phyloP scores from a whole-genome alignment of 2,888 invertebrate species.

The Pseudolycoriella hygida region DNA sequence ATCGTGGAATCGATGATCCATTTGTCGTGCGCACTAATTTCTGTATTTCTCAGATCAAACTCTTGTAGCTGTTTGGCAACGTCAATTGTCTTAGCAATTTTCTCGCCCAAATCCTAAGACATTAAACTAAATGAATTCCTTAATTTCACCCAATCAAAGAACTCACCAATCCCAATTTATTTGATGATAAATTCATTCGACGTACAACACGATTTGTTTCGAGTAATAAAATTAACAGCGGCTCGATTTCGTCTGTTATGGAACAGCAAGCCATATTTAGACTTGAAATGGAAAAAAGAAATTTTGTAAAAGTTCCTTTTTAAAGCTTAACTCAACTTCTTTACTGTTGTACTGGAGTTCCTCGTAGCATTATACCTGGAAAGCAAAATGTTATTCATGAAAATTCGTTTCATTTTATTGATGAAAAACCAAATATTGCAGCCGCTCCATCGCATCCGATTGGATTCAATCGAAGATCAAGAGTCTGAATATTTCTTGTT shows the following conservation, averaged over 20 bases:
- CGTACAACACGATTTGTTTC: conserved; percentile 19
- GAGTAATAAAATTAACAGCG: conserved; percentile 22
- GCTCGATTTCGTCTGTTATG: conserved; percentile 19
- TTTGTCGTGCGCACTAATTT: conserved; percentile 10
- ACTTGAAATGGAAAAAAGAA: not conserved
- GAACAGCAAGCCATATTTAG: conserved; percentile 23
- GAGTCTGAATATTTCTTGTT: conserved; percentile 16
- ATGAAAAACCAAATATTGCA: conserved; percentile 14
- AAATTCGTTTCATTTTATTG: no score
- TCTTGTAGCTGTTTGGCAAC: conserved; percentile 21
- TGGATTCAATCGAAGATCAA: conserved; percentile 25
- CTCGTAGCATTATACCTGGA: no score
- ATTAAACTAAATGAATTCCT: no score
- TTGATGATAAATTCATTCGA: conserved; percentile 21
- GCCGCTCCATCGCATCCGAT: conserved; percentile 25
- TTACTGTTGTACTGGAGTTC: no score
- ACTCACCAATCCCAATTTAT: conserved; percentile 20
- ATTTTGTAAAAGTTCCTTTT: not conserved
- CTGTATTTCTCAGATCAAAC: conserved; percentile 23
- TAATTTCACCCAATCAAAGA: not conserved
- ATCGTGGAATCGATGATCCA: not conserved
- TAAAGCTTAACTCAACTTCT: not conserved
- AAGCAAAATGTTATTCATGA: no score
- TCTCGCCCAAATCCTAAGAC: conserved; percentile 20
- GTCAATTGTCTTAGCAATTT: conserved; percentile 16